phyloP scores from a whole-genome alignment of 2,113 vertebrate species.

The Catharus bicknelli region DNA sequence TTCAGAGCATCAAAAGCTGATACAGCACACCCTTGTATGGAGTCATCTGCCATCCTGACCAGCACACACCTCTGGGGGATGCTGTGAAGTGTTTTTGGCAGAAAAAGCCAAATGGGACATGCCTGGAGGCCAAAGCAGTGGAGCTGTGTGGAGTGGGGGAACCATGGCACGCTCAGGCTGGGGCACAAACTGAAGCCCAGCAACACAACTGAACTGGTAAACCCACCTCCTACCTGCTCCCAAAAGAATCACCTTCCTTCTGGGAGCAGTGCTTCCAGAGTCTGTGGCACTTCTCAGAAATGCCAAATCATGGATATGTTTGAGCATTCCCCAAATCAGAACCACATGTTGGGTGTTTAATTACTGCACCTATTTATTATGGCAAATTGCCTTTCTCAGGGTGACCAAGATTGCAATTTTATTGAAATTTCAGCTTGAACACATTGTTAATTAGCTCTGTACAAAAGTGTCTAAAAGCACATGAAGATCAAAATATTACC shows the following conservation, averaged over 20 bases:
- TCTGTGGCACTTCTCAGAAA: neutral
- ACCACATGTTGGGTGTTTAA: neutral
- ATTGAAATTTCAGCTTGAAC: neutral
- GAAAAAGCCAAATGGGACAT: neutral
- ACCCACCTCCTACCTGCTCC: neutral
- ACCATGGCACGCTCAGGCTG: neutral
- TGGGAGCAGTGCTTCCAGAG: neutral
- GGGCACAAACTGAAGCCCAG: neutral
- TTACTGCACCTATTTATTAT: neutral
- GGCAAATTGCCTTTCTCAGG: neutral
- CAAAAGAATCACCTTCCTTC: neutral
- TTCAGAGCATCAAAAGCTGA: constrained; percentile 30
- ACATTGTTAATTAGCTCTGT: neutral
- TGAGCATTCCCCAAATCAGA: neutral
- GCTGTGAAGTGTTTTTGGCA: neutral
- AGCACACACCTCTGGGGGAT: neutral
- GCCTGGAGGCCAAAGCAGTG: neutral
- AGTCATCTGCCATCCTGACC: neutral
- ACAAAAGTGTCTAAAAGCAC: neutral
- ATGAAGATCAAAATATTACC: neutral
- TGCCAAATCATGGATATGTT: neutral
- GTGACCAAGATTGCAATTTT: neutral
- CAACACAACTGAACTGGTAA: neutral
- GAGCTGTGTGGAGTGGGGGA: neutral
- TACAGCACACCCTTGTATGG: neutral